Percentiles rank a stretch among this genome's conserved stretches.
Evolutionary conservation across 2,888 invertebrate species (phyloP).

Genomic region (Drosophila parthenogenetica): DNA sequence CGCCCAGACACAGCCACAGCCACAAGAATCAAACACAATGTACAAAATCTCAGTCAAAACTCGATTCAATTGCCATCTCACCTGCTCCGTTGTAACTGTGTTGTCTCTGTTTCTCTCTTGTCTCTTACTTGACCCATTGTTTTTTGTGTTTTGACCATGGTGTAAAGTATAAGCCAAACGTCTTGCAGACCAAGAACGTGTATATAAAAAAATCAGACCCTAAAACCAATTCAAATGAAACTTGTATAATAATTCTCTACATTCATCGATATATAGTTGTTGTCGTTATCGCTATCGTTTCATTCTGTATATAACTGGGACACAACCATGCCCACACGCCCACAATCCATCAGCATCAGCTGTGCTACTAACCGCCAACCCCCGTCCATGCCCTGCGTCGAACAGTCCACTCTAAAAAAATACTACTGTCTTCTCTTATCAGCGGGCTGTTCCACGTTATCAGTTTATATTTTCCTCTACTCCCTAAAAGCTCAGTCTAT

Average conservation of each 20-base stretch:
- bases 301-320: constrained; percentile 67
- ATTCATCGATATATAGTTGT: constrained; percentile 51
- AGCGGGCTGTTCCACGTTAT: constrained; percentile 42
- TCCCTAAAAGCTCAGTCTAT: constrained; percentile 22
- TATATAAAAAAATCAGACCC: constrained; percentile 37
- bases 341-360: constrained; percentile 47
- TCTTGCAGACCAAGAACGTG: constrained; percentile 69
- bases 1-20: constrained; percentile 37
- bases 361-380: constrained; percentile 62
- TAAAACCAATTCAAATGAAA: neutral
- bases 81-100: constrained; percentile 65
- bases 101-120: constrained; percentile 46
- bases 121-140: constrained; percentile 23
- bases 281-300: constrained; percentile 50
- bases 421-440: constrained; percentile 15
- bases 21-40: constrained; percentile 28
- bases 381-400: constrained; percentile 6
- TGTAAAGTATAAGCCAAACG: constrained; percentile 40
- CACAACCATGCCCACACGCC: constrained; percentile 34
- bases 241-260: constrained; percentile 20
- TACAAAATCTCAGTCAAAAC: constrained; percentile 50
- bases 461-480: constrained; percentile 41
- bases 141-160: constrained; percentile 53
- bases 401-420: constrained; percentile 37
- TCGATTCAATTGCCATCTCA: constrained; percentile 53